phyloP scores from a whole-genome alignment of 2,113 vertebrate species.

The Myotis lucifugus region DNA sequence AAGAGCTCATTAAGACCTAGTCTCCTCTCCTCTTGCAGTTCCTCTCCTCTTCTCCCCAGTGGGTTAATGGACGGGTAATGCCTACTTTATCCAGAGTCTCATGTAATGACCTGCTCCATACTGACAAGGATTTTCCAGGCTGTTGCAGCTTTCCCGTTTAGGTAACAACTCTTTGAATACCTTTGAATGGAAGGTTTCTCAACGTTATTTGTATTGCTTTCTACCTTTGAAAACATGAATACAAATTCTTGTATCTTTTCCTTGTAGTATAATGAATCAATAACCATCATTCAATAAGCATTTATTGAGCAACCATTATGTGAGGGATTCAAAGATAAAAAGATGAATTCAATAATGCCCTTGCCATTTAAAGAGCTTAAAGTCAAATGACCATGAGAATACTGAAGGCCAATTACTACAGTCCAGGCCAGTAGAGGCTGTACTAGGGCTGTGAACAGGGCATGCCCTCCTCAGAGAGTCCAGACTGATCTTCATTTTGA shows the following conservation, averaged over 20 bases:
- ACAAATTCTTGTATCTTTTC: neutral
- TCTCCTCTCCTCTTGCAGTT: neutral
- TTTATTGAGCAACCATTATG: neutral
- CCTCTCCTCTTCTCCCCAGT: neutral
- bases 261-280: neutral
- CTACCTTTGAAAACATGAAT: slow-evolving; percentile 18
- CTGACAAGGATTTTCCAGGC: slow-evolving; percentile 41
- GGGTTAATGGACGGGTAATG: neutral
- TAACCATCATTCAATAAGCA: slow-evolving; percentile 1
- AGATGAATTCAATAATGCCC: neutral
- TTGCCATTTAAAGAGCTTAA: neutral
- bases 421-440: neutral
- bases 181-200: slow-evolving; percentile 44
- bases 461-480: neutral
- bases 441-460: neutral
- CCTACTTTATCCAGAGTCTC: neutral
- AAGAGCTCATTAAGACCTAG: neutral
- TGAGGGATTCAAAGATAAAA: slow-evolving; percentile 10
- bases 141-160: slow-evolving; percentile 11
- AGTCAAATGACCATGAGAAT: neutral
- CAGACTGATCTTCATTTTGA: neutral
- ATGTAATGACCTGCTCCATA: neutral
- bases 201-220: neutral
- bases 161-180: neutral
- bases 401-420: neutral